Conservation (phyloP, 2,888 invertebrate species). For the Andrena dorsata region DNA sequence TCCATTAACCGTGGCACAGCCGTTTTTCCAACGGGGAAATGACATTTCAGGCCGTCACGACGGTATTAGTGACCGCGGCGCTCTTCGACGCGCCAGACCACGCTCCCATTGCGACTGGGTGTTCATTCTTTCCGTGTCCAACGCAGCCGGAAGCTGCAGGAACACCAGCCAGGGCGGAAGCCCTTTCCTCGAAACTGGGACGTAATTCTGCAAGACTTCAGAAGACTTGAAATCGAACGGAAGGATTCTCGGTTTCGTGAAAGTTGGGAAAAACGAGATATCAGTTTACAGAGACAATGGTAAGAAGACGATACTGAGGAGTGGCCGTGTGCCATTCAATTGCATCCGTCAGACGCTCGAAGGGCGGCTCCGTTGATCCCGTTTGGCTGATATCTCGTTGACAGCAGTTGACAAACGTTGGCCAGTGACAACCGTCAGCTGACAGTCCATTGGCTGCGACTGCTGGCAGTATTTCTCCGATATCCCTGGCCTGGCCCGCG, state of each 20-base stretch:
- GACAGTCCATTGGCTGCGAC: conserved; percentile 44
- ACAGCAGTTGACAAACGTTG: conserved; percentile 43
- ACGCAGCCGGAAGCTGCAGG: conserved; percentile 11
- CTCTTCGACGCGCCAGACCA: neutral
- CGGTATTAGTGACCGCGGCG: conserved; percentile 27
- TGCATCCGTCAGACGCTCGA: conserved; percentile 22
- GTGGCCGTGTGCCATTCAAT: neutral
- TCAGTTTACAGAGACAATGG: too few species aligned
- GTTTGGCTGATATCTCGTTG: conserved; percentile 25
- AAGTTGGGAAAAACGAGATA: too few species aligned
- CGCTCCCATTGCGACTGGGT: neutral
- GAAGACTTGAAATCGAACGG: too few species aligned
- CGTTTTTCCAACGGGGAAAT: conserved; percentile 52
- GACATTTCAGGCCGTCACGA: conserved; percentile 39
- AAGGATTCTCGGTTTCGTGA: too few species aligned
- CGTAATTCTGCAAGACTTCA: too few species aligned
- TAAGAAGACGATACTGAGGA: neutral
- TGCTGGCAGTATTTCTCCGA: conserved; percentile 21
- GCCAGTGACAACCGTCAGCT: conserved; percentile 47
- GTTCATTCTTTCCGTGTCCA: conserved; percentile 21
- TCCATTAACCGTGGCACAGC: conserved; percentile 53
- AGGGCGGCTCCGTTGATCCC: conserved; percentile 7
- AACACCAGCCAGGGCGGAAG: neutral
- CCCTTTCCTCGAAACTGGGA: too few species aligned
- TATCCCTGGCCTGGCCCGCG: neutral